These are phyloP conservation scores for Telenomus remus DNA, from an alignment of 1,140 invertebrate genomes.

Conservation along the genomic window DNA sequence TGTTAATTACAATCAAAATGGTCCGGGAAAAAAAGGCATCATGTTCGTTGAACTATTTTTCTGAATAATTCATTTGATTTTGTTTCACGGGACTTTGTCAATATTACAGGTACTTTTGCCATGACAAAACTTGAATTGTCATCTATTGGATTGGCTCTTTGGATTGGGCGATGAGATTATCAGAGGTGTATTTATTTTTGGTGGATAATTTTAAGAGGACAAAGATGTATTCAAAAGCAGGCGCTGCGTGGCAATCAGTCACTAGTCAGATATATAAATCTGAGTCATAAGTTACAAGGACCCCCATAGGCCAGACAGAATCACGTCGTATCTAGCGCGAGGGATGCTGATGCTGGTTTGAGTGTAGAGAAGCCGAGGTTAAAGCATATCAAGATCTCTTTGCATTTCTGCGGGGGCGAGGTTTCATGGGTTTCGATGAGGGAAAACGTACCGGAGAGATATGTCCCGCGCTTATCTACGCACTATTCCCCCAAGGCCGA, in stretches of 20 bases:
- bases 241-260: conserved; percentile 65
- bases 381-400: conserved; percentile 74
- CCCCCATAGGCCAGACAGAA: conserved; percentile 52
- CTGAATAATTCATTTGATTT: no score
- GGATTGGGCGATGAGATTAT: no score
- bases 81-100: no score
- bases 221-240: neutral
- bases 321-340: conserved; percentile 47
- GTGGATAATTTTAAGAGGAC: conserved; percentile 13
- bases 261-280: conserved; percentile 71
- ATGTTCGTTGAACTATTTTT: neutral
- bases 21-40: conserved; percentile 19
- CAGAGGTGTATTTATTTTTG: no score
- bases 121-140: no score
- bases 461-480: conserved; percentile 69
- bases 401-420: conserved; percentile 68
- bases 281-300: conserved; percentile 71
- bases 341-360: conserved; percentile 55
- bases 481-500: conserved; percentile 74
- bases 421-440: conserved; percentile 49
- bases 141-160: no score
- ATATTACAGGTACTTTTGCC: no score
- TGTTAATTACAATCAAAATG: conserved; percentile 30
- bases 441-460: conserved; percentile 49
- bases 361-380: conserved; percentile 48